These are phyloP conservation scores for Fulica atra DNA, from an alignment of 2,113 vertebrate species.

Conservation along the genomic window DNA sequence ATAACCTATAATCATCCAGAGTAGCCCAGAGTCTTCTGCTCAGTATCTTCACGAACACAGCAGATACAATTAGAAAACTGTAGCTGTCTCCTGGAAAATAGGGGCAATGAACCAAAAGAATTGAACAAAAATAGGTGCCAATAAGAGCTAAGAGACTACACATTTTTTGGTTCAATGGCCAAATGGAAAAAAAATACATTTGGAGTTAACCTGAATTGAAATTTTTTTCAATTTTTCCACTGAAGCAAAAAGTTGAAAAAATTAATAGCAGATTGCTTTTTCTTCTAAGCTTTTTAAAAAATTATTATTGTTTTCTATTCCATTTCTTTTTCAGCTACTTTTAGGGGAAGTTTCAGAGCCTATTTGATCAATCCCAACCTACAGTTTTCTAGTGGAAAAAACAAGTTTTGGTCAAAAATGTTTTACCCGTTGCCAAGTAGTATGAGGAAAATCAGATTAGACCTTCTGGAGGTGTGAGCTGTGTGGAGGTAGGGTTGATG, in stretches of 20 bases:
- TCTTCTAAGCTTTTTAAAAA: neutral
- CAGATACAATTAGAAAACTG: conserved; percentile 20
- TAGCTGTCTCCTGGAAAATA: neutral
- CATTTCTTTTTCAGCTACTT: neutral
- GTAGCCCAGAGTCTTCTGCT: neutral
- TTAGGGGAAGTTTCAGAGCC: neutral
- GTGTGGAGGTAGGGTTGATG: neutral
- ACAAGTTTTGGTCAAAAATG: fast-evolving
- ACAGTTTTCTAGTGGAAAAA: neutral
- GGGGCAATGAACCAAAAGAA: conserved; percentile 17
- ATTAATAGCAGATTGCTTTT: conserved; percentile 18
- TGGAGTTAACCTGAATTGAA: conserved; percentile 31
- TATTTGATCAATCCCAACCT: neutral
- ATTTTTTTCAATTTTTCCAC: conserved; percentile 49
- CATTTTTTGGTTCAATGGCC: conserved; percentile 10
- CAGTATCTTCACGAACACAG: neutral
- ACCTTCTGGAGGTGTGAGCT: neutral
- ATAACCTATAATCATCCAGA: neutral
- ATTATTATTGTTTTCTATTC: neutral
- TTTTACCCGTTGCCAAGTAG: neutral
- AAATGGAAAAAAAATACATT: neutral
- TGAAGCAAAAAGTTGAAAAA: conserved; percentile 40
- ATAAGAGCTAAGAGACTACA: neutral
- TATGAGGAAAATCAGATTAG: neutral
- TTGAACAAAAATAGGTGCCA: neutral